Evolutionary conservation across 2,797 vertebrate species (phyloP), one percentile per base, ranked within the genome.

Genomic region (Gymnodraco acuticeps): DNA sequence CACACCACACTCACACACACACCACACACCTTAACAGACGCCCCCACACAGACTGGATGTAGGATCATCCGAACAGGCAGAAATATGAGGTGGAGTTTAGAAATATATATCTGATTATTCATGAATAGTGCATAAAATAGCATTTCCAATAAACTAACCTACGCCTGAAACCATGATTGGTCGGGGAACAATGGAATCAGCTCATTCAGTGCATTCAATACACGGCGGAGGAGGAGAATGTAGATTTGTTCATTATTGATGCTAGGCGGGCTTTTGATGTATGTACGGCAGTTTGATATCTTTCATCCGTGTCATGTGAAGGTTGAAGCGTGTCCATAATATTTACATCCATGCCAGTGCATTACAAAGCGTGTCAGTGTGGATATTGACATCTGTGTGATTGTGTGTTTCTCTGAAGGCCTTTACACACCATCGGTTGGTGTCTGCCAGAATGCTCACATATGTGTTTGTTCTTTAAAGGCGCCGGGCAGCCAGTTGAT

Each of bases 221-320:
- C 64, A 41, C 15, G 1, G 51, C 38, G 50, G 64, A 61, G 76
- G 55, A 70, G 64, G 62, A 78, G 64, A 70, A 80, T 81, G 76
- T 75, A 62, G 77, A 80, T 85, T 81, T 81, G 82, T 92, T 87
- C 68, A 84, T 89, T 86, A 91, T 84, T 73, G 75, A 91, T 87
- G 87, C 73, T 42, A 64, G n/a, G 0, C 63, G 80, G 73, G 14
- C 16, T 86, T 83, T 83, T 87, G 86, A 92, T 87, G 74, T 85
- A 76, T 70, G 78, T 85, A 46, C 19, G 42, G 60, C 75, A 38
- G 58, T 75, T 78, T 73, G 60, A 64, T 54, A 68, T 87, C 65
- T 63, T 81, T 87, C 72, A 83, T 80, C 65, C 48, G 16, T 78
- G 83, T 76, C 70, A 19, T 64, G 52, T 19, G 66, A 77, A 62